Base-by-base conservation (phyloP, 2,113 vertebrate genomes). In the Laticauda colubrina region DNA sequence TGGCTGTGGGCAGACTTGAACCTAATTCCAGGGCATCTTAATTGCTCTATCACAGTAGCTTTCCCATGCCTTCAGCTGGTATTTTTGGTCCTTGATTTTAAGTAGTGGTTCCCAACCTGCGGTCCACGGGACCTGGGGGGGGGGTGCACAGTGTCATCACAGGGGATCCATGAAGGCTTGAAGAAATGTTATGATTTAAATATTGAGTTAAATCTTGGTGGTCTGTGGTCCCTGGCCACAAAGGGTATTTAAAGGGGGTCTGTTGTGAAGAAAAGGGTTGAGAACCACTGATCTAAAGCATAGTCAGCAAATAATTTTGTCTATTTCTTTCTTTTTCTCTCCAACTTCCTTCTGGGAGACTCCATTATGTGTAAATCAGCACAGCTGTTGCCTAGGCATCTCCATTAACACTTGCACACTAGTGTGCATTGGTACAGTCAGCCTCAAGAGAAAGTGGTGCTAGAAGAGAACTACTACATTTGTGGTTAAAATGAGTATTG, bases 261-360 rank as follows among this genome's bases (percentile, higher is more conserved):
- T 24, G 0, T 18, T 14, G 29, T 34, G 29, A 34, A 69, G 29
- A 69, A 34, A 55, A 39, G 18, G 69, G 6, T 81, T 81, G 69
- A 81, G 15, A 81, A 81, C 5, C 24, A 20, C 14, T 55, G 6
- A 34, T 94, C 91, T 95, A 95, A 92, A 75, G 95, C 94, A 94
- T 95, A 91, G 91, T 94, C 94, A 26, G 85, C 24, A 21, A 3
- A 59, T 94, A 94, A 92, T 93, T 26, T 21, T 69, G 87, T 92
- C 91, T 89, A 64, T 29, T 51, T 43, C 48, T 43, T 34, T 24
- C 23, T 51, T 26, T 26, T 45, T 0, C 4, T 90, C 34, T 21
- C 51, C 23, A 15, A 85, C 18, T n/a, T 54, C 5, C 56, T 23
- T 43, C 85, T 88, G 26, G 43, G 81, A 34, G 48, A 48, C 43